Evolutionary conservation across 2,888 invertebrate genomes (phyloP), one percentile per base, ranked within the genome.

Genomic region (Lordiphosa andalusiaca): DNA sequence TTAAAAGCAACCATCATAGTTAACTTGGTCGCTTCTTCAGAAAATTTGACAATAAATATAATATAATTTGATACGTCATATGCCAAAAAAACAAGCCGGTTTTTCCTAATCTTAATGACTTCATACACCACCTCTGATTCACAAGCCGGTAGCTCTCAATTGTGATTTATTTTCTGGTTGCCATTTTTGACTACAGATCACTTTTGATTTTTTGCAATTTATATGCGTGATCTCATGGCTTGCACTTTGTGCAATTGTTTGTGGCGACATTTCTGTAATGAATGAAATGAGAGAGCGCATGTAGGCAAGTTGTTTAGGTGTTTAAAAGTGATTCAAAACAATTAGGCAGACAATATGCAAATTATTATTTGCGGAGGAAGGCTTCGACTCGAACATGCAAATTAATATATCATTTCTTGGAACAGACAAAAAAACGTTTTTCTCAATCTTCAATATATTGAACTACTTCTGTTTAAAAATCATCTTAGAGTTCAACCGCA

Each of bases 251-350:
- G 30, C 9, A 30, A 9, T 30, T 30, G 6, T n/a, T 19, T 30
- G 39, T 13, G 13, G 25, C 25, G 38, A 30, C 23, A 38, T 16
- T 30, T 30, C 16, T 30, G 25, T 30, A 39, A 47, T 57, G 57
- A 48, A 48, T 41, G 36, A 38, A 36, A 13, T 5, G 35, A 37
- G 21, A 30, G 35, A 38, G 33, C 21, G 16, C 10, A 38, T 33
- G 33, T 39, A 19, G 46, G 37, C 12, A 35, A 35, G 42, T 49
- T 36, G 48, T 53, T 46, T 47, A 58, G 53, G 54, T 65, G 49
- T 59, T 40, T 42, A 13, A 53, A 53, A 57, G 72, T 74, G 74
- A 74, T 71, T 74, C 74, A 74, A 69, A 64, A 57, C 61, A 75
- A 72, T 75, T 72, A 66, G 47, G 44, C 38, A 10, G 49, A 67